These are phyloP conservation scores for Ethmia dodecea DNA, from an alignment of 2,888 invertebrate species.

Conservation along the genomic window DNA sequence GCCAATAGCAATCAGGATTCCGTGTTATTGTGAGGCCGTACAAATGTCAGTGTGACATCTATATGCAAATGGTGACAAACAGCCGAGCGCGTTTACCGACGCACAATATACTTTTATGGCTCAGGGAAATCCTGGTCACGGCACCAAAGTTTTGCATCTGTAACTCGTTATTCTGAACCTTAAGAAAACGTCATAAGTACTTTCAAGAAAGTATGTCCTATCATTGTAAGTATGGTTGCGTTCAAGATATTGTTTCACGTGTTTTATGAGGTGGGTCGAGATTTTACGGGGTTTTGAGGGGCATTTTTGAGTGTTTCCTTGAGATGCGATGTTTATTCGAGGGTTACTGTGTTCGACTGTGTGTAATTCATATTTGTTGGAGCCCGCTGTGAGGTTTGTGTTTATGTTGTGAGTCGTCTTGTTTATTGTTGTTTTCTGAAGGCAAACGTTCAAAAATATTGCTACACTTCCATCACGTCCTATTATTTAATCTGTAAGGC, in stretches of 20 bases:
- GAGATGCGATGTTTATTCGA: slow-evolving; percentile 45
- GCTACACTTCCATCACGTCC: too few species aligned
- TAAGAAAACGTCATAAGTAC: neutral
- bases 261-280: slow-evolving; percentile 74
- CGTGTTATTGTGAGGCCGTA: too few species aligned
- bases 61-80: slow-evolving; percentile 75
- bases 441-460: neutral
- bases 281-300: slow-evolving; percentile 61
- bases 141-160: slow-evolving; percentile 20
- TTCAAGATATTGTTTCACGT: slow-evolving; percentile 75
- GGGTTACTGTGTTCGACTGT: slow-evolving; percentile 44
- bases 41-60: slow-evolving; percentile 44
- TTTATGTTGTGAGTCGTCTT: slow-evolving; percentile 33
- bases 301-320: slow-evolving; percentile 59
- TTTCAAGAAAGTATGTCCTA: neutral
- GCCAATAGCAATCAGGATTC: too few species aligned
- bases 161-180: neutral
- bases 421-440: slow-evolving; percentile 26
- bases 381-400: slow-evolving; percentile 37
- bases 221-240: slow-evolving; percentile 22
- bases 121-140: slow-evolving; percentile 59
- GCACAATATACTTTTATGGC: slow-evolving; percentile 75
- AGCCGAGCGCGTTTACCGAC: slow-evolving; percentile 66
- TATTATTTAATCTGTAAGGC: too few species aligned
- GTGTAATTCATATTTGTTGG: slow-evolving; percentile 36